A percentile compares a stretch with the other conserved stretches of the same genome.
Conservation (phyloP, 1,140 invertebrate species). For the Drosophila aff. region DNA sequence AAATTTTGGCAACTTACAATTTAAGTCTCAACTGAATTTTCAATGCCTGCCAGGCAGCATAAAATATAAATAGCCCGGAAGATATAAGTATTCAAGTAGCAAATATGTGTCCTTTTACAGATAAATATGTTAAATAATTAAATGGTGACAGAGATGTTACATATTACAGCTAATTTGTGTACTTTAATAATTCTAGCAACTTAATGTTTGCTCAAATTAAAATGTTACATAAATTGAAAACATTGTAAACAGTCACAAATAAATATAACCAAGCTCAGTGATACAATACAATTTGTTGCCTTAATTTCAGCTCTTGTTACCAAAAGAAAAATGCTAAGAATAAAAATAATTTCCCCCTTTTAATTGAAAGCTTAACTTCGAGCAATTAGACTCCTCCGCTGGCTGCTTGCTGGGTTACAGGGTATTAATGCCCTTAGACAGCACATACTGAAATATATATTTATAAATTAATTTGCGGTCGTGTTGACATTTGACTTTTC, state of each 20-base stretch:
- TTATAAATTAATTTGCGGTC: constrained; percentile 71
- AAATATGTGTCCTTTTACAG: neutral
- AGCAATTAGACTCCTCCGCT: neutral
- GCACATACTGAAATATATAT: constrained; percentile 39
- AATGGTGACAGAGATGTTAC: neutral
- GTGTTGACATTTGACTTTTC: constrained; percentile 76
- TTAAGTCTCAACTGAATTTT: constrained; percentile 2
- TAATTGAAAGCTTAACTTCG: constrained; percentile 9
- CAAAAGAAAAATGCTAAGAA: neutral
- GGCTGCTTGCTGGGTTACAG: constrained; percentile 7
- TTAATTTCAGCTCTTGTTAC: neutral
- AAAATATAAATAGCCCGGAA: constrained; percentile 9
- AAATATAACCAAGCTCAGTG: neutral
- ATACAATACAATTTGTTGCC: neutral
- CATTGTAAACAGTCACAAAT: neutral
- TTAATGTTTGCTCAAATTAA: neutral
- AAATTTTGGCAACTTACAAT: constrained; percentile 14
- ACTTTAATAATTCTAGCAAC: neutral
- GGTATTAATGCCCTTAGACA: constrained; percentile 41
- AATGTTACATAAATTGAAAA: neutral
- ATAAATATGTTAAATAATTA: neutral
- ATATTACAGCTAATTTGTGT: neutral
- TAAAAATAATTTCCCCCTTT: neutral
- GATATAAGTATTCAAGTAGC: neutral
- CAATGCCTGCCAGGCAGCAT: constrained; percentile 1